phyloP scores from a whole-genome alignment of 2,113 vertebrate species.

The Sylvietta virens region DNA sequence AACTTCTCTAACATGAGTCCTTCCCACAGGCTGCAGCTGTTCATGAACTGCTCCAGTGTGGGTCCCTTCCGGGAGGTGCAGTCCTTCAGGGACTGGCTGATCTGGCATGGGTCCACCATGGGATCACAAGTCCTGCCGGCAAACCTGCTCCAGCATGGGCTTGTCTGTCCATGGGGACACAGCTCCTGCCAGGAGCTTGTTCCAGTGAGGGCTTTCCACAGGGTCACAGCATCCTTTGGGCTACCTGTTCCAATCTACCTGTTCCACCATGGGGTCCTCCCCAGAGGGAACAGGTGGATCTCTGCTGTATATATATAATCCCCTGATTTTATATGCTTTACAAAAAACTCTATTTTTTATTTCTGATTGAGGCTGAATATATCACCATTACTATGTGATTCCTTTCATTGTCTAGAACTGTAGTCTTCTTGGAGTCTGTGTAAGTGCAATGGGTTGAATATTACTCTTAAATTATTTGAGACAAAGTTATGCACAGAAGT shows the following conservation, averaged over 20 bases:
- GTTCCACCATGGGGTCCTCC: neutral
- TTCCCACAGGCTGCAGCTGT: neutral
- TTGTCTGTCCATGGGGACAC: neutral
- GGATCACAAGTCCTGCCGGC: too few relatives aligned
- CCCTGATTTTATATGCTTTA: neutral
- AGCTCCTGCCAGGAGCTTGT: neutral
- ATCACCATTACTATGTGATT: neutral
- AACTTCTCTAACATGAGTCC: neutral
- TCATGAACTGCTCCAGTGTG: neutral
- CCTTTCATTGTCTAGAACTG: neutral
- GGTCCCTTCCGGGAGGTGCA: neutral
- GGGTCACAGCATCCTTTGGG: neutral
- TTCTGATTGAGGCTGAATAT: neutral
- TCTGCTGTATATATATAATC: neutral
- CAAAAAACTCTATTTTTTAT: neutral
- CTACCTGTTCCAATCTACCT: too few relatives aligned
- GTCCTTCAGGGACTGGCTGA: neutral
- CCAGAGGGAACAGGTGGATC: neutral
- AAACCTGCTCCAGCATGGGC: neutral
- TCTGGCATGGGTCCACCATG: accelerated
- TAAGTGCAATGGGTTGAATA: neutral
- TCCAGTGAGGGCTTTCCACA: neutral
- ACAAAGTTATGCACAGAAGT: neutral
- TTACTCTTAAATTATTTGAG: neutral
- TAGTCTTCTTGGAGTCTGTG: neutral